These are phyloP conservation scores for Apodemus agrarius DNA, from an alignment of 2,797 vertebrate genomes.

Conservation along the genomic window DNA sequence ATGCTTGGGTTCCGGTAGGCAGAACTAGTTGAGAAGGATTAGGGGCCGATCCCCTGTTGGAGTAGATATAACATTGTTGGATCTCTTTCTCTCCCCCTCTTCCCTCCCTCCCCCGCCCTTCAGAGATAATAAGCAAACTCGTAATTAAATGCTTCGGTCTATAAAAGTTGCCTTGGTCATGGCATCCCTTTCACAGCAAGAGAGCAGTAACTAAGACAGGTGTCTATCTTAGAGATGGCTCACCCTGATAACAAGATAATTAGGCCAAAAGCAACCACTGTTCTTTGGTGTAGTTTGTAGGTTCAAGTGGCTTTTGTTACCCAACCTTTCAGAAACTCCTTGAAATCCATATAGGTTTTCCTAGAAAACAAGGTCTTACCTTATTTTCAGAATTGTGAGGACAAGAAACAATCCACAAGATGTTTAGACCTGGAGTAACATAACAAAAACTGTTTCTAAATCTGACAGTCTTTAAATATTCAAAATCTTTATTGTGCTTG, in stretches of 20 bases:
- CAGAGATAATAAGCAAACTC: neutral
- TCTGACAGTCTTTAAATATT: neutral
- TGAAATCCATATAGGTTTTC: neutral
- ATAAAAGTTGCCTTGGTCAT: neutral
- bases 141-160: neutral
- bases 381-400: neutral
- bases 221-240: neutral
- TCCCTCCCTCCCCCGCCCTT: no score
- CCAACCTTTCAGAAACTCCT: neutral
- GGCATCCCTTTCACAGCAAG: neutral
- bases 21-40: neutral
- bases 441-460: neutral
- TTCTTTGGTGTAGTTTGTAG: neutral
- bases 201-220: neutral
- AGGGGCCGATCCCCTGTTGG: neutral
- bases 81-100: fast-evolving
- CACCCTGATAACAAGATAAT: neutral
- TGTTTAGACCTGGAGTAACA: neutral
- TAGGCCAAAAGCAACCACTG: neutral
- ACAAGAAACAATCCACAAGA: neutral
- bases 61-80: neutral
- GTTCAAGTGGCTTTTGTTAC: neutral
- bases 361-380: neutral
- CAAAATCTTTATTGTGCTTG: neutral
- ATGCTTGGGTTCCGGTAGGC: neutral